Evolutionary conservation across 2,888 invertebrate genomes (phyloP).

Genomic region (Dyspetes luteomarginatus): DNA sequence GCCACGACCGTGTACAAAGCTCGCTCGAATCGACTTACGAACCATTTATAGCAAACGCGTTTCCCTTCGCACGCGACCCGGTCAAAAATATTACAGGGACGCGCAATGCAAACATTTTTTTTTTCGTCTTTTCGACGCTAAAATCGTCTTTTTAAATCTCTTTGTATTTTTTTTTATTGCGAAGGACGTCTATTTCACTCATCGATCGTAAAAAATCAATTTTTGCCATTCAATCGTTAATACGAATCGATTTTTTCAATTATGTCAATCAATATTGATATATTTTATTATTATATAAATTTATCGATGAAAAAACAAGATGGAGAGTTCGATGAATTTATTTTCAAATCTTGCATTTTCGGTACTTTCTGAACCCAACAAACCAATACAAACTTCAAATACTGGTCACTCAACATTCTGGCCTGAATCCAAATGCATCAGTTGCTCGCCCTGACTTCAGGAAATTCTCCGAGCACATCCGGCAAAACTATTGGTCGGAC

Average conservation of each 20-base stretch:
- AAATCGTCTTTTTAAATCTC: slow-evolving; percentile 28
- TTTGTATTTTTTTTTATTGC: not conserved
- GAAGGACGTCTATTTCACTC: no score
- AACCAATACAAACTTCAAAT: slow-evolving; percentile 30
- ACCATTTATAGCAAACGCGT: slow-evolving; percentile 63
- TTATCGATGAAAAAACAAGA: no score
- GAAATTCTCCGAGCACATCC: no score
- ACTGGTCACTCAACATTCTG: slow-evolving; percentile 12
- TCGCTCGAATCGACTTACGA: slow-evolving; percentile 46
- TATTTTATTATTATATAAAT: no score
- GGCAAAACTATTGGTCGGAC: no score
- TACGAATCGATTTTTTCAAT: no score
- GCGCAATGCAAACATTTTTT: not conserved
- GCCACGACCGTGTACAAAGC: slow-evolving; percentile 35
- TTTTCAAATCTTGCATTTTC: no score
- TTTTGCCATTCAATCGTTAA: no score
- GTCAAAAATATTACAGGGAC: slow-evolving; percentile 61
- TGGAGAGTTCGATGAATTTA: no score
- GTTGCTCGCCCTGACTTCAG: slow-evolving; percentile 2
- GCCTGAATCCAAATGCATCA: slow-evolving; percentile 41
- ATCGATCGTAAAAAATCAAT: no score
- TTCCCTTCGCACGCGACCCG: slow-evolving; percentile 53
- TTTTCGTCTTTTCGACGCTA: not conserved
- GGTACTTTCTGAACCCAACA: not conserved
- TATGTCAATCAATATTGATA: no score